Percentiles rank a stretch among this genome's conserved stretches.
Evolutionary conservation across 2,797 vertebrate species (phyloP).

Genomic region (Champsocephalus gunnari): DNA sequence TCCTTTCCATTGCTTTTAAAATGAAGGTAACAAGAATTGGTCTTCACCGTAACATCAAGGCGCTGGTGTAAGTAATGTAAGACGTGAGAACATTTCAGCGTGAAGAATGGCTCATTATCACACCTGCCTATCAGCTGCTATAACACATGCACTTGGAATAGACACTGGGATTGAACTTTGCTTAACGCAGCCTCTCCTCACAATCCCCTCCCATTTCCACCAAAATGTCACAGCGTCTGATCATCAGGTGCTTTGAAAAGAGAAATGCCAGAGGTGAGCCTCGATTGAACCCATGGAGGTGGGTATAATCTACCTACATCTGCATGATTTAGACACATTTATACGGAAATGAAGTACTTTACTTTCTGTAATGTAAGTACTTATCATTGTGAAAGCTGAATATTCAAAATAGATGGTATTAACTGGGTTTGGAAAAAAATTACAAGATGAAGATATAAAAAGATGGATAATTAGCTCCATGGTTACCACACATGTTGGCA

Average conservation of each 20-base stretch:
- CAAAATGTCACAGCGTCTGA: constrained; percentile 63
- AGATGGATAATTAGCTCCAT: constrained; percentile 59
- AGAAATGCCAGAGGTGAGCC: constrained; percentile 51
- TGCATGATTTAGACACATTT: constrained; percentile 31
- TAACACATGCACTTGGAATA: constrained; percentile 10
- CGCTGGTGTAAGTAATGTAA: neutral
- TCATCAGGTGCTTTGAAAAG: constrained; percentile 56
- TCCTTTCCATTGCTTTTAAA: neutral
- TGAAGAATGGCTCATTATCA: constrained; percentile 10
- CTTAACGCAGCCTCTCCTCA: neutral
- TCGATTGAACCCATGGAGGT: constrained; percentile 12
- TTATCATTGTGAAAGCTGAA: constrained; percentile 29
- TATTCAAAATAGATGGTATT: constrained; percentile 18
- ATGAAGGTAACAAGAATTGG: neutral
- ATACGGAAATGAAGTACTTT: constrained; percentile 18
- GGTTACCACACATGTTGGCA: constrained; percentile 28
- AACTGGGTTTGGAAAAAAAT: neutral
- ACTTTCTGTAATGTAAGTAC: neutral
- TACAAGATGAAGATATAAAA: constrained; percentile 6
- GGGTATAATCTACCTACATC: constrained; percentile 38
- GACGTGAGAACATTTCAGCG: neutral
- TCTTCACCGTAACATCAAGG: neutral
- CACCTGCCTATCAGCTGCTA: constrained; percentile 23
- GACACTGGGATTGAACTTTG: constrained; percentile 25
- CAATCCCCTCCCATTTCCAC: constrained; percentile 22